Evolutionary conservation across 2,113 vertebrate genomes (phyloP).

Genomic region (Phyllostomus hastatus): DNA sequence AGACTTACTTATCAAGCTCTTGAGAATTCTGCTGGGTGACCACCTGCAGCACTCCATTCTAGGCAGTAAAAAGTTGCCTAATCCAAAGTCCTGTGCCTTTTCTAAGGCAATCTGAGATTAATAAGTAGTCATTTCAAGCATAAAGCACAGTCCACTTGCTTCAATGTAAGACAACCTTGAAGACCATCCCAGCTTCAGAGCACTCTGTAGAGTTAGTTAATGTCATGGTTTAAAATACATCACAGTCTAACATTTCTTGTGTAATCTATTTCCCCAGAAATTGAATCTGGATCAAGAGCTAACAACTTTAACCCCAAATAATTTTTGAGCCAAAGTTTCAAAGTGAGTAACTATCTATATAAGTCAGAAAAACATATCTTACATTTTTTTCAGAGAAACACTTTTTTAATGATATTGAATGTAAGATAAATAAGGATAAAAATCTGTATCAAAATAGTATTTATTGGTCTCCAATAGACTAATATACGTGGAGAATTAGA

Average conservation of each 20-base stretch:
- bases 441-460: neutral
- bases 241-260: neutral
- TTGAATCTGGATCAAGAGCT: neutral
- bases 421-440: neutral
- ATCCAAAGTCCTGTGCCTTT: neutral
- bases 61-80: neutral
- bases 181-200: neutral
- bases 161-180: no score
- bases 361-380: neutral
- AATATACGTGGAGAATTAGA: neutral
- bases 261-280: neutral
- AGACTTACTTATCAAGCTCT: neutral
- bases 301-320: neutral
- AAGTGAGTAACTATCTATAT: neutral
- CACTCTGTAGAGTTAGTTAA: neutral
- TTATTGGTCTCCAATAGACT: neutral
- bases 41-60: neutral
- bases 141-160: neutral
- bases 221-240: neutral
- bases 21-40: neutral
- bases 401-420: neutral
- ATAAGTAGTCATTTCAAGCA: neutral
- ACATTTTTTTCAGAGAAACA: neutral
- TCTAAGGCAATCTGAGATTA: neutral
- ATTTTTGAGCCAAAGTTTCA: conserved; percentile 2